Evolutionary conservation across 1,140 invertebrate genomes (phyloP).

Genomic region (Drosophila subobscura): DNA sequence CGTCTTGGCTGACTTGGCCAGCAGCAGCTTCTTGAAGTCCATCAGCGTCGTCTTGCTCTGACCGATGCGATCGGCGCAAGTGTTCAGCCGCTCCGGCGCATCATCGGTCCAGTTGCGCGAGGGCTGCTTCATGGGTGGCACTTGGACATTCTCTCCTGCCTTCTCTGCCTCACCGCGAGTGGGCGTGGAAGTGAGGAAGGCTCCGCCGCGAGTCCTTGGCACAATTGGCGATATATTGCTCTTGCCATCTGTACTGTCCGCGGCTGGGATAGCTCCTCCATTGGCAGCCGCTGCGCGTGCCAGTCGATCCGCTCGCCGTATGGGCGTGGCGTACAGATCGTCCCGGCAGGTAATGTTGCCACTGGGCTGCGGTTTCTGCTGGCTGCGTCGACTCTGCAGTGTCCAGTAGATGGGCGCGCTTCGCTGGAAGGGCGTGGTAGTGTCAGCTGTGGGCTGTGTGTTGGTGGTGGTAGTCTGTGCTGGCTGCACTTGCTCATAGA

Average conservation of each 20-base stretch:
- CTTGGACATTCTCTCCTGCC: constrained; percentile 32
- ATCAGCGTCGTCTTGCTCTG: constrained; percentile 88
- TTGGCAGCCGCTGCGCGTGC: constrained; percentile 57
- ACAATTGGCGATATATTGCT: constrained; percentile 87
- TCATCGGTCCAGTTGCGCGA: constrained; percentile 75
- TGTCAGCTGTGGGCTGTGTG: constrained; percentile 40
- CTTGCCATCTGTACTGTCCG: constrained; percentile 15
- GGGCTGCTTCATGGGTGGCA: constrained; percentile 73
- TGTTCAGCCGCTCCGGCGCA: constrained; percentile 85
- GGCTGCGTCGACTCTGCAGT: constrained; percentile 75
- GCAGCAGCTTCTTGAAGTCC: constrained; percentile 92
- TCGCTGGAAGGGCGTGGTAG: constrained; percentile 73
- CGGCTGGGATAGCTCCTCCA: constrained; percentile 3
- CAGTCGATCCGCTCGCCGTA: constrained; percentile 70
- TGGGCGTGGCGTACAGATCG: constrained; percentile 82
- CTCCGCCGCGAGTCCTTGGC: constrained; percentile 84
- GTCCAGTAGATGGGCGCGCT: constrained; percentile 83
- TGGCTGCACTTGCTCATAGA: constrained; percentile 78
- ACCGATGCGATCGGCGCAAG: constrained; percentile 86
- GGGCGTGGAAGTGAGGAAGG: constrained; percentile 86
- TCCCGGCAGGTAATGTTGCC: constrained; percentile 66
- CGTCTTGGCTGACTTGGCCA: constrained; percentile 85
- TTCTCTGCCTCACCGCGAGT: constrained; percentile 35
- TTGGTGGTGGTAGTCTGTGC: constrained; percentile 39
- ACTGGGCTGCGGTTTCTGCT: constrained; percentile 47